phyloP scores from a whole-genome alignment of 2,797 vertebrate genomes.

The Sardinella longiceps region DNA sequence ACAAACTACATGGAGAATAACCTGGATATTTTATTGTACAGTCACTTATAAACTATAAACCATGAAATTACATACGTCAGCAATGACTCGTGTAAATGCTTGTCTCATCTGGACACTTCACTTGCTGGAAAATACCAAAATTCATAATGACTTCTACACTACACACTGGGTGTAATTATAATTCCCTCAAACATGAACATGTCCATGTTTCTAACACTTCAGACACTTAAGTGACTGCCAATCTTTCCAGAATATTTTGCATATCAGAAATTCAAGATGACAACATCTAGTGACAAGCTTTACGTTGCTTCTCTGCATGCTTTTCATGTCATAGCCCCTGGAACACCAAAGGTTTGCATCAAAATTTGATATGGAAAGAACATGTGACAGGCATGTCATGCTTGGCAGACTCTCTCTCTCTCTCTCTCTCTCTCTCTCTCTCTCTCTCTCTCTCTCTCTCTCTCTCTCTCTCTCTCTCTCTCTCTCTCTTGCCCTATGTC shows the following conservation, averaged over 20 bases:
- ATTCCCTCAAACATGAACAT: neutral
- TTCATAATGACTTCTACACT: too few species aligned
- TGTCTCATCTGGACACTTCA: neutral
- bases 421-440: neutral
- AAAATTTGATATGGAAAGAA: conserved; percentile 19
- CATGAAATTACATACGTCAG: neutral
- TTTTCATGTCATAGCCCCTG: neutral
- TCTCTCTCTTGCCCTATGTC: neutral
- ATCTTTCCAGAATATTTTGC: neutral
- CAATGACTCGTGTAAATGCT: neutral
- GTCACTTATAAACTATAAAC: neutral
- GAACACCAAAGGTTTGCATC: conserved; percentile 10
- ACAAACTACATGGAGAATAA: neutral
- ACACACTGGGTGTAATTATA: too few species aligned
- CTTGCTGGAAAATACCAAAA: too few species aligned
- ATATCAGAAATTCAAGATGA: neutral
- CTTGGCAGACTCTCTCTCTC: neutral
- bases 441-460: neutral
- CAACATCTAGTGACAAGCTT: neutral
- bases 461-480: neutral
- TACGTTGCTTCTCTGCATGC: neutral
- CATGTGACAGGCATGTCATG: conserved; percentile 19
- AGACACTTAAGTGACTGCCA: neutral
- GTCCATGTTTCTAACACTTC: neutral
- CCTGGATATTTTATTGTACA: neutral